Conservation (phyloP, 23 tunicate genomes). For the Phallusia fumigata region DNA sequence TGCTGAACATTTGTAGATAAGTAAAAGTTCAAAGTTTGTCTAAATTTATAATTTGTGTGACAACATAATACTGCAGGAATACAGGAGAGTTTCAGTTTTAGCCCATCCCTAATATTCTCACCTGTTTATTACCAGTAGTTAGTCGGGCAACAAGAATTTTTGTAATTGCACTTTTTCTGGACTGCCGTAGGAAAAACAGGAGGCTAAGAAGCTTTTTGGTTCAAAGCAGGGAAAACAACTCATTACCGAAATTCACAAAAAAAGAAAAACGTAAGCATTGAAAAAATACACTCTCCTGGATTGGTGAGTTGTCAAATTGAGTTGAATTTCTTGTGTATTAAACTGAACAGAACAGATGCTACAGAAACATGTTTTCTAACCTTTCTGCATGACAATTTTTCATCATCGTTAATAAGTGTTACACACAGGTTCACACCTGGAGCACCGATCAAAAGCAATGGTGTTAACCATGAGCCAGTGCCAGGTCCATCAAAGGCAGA, state of each 20-base stretch:
- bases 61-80: too few relatives aligned
- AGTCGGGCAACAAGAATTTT: too few relatives aligned
- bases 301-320: constrained; percentile 7
- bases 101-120: too few relatives aligned
- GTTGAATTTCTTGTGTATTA: constrained; percentile 30
- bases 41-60: too few relatives aligned
- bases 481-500: constrained; percentile 48
- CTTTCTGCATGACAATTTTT: not conserved
- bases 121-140: too few relatives aligned
- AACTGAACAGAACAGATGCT: constrained; percentile 57
- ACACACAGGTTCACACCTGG: constrained; percentile 68
- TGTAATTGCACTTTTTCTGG: constrained; percentile 19
- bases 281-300: not conserved
- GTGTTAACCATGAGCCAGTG: not conserved
- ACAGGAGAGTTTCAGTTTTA: too few relatives aligned
- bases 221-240: constrained; percentile 78
- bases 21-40: too few relatives aligned
- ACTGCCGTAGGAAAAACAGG: constrained; percentile 49
- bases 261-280: constrained; percentile 57
- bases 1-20: too few relatives aligned
- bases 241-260: constrained; percentile 63
- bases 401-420: not conserved
- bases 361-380: not conserved
- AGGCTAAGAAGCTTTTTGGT: constrained; percentile 83
- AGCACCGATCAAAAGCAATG: constrained; percentile 41